Conservation (phyloP, 2,113 vertebrate genomes). For the Dasyprocta punctata region DNA sequence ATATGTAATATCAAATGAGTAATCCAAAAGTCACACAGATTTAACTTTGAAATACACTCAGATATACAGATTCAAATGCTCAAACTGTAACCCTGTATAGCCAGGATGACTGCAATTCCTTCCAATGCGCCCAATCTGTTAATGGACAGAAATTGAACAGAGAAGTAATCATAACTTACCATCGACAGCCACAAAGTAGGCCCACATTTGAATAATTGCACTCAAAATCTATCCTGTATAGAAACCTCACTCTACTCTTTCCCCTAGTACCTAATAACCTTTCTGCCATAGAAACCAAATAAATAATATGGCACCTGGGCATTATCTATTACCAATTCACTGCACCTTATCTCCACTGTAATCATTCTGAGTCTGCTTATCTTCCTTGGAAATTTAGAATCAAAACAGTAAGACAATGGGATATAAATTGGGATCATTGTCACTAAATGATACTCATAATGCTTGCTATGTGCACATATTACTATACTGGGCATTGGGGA, state of each 20-base stretch:
- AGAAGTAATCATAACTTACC: background rate
- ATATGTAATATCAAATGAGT: constrained; percentile 36
- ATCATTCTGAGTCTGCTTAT: background rate
- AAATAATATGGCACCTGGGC: background rate
- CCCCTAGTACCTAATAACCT: constrained; percentile 13
- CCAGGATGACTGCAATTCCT: background rate
- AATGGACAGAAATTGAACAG: background rate
- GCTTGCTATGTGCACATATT: background rate
- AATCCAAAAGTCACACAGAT: background rate
- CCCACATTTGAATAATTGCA: background rate
- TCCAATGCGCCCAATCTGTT: background rate
- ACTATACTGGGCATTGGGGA: background rate
- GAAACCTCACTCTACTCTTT: background rate
- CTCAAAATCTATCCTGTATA: background rate
- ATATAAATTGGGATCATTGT: constrained; percentile 36
- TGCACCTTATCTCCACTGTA: constrained; percentile 3
- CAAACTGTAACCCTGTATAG: background rate
- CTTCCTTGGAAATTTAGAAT: constrained; percentile 41
- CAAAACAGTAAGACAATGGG: constrained; percentile 45
- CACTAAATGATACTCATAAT: constrained; percentile 59
- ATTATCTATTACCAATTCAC: constrained; percentile 29
- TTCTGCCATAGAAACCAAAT: constrained; percentile 28
- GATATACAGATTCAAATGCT: constrained; percentile 23
- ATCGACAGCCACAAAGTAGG: background rate
- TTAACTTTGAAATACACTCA: constrained; percentile 44